phyloP scores from a whole-genome alignment of 2,797 vertebrate genomes.

The Alectoris magna region DNA sequence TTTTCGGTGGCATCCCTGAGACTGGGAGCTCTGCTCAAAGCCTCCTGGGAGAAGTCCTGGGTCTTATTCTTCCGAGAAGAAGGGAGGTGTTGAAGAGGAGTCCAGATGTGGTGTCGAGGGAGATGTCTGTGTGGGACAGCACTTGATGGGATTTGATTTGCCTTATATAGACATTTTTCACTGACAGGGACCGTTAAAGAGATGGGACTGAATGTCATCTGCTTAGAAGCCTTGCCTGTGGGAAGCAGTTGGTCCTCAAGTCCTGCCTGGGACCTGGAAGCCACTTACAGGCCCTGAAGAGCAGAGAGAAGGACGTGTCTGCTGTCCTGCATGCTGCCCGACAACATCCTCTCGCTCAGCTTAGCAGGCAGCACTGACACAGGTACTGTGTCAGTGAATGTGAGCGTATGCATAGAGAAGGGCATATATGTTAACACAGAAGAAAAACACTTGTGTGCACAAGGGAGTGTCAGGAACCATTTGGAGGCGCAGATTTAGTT shows the following conservation, averaged over 20 bases:
- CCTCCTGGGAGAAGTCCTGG: background rate
- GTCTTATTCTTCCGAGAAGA: background rate
- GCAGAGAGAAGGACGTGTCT: fast-evolving
- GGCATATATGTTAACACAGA: background rate
- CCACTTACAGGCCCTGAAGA: background rate
- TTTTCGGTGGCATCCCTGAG: background rate
- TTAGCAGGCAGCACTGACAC: fast-evolving
- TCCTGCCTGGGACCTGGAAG: background rate
- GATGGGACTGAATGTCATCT: background rate
- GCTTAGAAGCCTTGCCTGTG: background rate
- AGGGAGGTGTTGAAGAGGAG: conserved; percentile 8
- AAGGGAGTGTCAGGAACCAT: background rate
- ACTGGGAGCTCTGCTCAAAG: background rate
- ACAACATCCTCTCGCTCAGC: fast-evolving
- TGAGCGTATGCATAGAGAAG: fast-evolving
- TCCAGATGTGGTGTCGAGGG: conserved; percentile 43
- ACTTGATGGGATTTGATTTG: background rate
- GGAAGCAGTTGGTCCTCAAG: background rate
- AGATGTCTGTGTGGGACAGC: background rate
- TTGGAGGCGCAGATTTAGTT: background rate
- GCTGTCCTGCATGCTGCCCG: background rate
- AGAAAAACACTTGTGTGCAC: background rate
- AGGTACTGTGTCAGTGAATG: fast-evolving
- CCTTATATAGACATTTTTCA: conserved; percentile 34
- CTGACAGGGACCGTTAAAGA: background rate